These are phyloP conservation scores for Prostheceraeus crozeri DNA, from an alignment of 2,888 invertebrate species.

Conservation along the genomic window DNA sequence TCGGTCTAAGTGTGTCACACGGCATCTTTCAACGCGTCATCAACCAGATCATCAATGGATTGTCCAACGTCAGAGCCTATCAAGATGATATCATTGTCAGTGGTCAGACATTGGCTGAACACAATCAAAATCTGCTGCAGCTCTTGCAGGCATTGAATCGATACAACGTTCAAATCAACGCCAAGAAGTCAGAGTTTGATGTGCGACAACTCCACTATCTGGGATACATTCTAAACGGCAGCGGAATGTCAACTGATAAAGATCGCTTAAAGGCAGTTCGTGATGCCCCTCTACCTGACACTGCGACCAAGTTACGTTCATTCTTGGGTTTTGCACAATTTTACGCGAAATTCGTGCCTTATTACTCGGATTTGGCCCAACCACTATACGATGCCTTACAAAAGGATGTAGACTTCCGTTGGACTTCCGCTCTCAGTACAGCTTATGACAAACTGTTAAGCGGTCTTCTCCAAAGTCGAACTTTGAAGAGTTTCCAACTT, in stretches of 20 bases:
- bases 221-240: not conserved
- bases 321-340: not conserved
- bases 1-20: not conserved
- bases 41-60: not conserved
- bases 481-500: not conserved
- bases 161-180: slow-evolving; percentile 21
- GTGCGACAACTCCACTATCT: not conserved
- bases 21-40: not conserved
- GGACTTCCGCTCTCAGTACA: not conserved
- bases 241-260: slow-evolving; percentile 15
- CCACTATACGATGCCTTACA: slow-evolving; percentile 25
- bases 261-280: not conserved
- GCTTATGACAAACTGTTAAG: slow-evolving; percentile 9
- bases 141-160: slow-evolving; percentile 7
- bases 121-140: slow-evolving; percentile 8
- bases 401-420: not conserved
- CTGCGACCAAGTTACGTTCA: not conserved
- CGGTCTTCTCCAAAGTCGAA: not conserved
- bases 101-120: not conserved
- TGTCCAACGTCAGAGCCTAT: not conserved
- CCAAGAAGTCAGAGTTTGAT: not conserved
- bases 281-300: slow-evolving; percentile 6
- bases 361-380: not conserved
- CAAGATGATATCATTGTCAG: slow-evolving; percentile 16
- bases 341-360: slow-evolving; percentile 17